These are phyloP conservation scores for Chelonoidis abingdonii DNA, from an alignment of 2,113 vertebrate genomes.

Conservation along the genomic window DNA sequence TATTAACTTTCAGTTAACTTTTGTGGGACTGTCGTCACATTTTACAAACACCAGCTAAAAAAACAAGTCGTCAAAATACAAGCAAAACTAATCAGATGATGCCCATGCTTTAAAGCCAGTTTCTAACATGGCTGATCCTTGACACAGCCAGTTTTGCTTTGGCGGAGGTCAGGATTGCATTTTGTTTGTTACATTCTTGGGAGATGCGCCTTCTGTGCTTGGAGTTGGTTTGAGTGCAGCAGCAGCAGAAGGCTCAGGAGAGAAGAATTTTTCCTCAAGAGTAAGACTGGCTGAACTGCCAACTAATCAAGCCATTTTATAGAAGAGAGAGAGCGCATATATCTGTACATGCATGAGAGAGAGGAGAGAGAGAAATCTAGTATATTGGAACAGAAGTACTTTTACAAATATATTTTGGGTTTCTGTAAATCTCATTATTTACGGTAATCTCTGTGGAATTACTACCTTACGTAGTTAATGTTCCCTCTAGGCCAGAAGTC, in stretches of 20 bases:
- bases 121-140: background rate
- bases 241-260: background rate
- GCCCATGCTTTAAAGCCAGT: background rate
- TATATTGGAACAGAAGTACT: background rate
- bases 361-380: background rate
- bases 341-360: background rate
- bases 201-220: background rate
- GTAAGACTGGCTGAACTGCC: background rate
- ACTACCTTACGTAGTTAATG: background rate
- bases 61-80: fast-evolving
- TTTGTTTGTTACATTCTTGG: background rate
- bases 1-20: background rate
- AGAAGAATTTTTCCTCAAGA: background rate
- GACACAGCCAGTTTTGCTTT: background rate
- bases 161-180: background rate
- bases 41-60: background rate
- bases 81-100: background rate
- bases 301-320: background rate
- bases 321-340: background rate
- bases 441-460: background rate
- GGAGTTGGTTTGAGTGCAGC: background rate
- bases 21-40: background rate
- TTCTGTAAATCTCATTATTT: no score
- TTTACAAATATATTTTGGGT: background rate
- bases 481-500: background rate